These are phyloP conservation scores for Suncus etruscus DNA, from an alignment of 2,113 vertebrate species.

Conservation along the genomic window DNA sequence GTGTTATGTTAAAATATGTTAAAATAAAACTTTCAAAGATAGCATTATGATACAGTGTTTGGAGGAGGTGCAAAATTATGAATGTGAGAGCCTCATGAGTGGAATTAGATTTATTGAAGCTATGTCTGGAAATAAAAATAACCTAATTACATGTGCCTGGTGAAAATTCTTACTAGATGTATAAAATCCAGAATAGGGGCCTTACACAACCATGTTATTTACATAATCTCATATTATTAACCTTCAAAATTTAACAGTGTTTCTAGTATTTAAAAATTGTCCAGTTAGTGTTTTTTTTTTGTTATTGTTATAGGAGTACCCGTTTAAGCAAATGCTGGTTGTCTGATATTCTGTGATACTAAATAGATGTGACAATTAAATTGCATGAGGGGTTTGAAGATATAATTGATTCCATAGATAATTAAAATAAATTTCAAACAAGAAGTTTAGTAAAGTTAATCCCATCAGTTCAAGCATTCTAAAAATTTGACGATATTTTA, in stretches of 20 bases:
- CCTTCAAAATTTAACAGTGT: background rate
- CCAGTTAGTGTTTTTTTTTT: background rate
- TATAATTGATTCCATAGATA: background rate
- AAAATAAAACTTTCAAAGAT: background rate
- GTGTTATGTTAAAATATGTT: background rate
- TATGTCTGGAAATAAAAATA: background rate
- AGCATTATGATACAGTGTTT: background rate
- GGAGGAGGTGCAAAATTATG: background rate
- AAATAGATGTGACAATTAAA: background rate
- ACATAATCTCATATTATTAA: background rate
- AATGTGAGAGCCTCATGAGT: background rate
- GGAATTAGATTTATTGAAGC: background rate
- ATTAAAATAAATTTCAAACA: background rate
- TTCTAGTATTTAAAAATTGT: background rate
- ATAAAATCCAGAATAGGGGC: background rate
- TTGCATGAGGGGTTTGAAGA: background rate
- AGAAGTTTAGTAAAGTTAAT: background rate
- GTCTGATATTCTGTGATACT: background rate
- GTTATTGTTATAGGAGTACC: background rate
- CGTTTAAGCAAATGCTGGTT: background rate
- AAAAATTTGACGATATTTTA: background rate
- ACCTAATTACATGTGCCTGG: background rate
- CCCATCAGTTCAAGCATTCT: background rate
- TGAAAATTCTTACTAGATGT: background rate
- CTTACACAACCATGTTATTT: background rate